Base-by-base conservation (phyloP, 2,888 invertebrate genomes). In the Cheiracanthium punctorium region DNA sequence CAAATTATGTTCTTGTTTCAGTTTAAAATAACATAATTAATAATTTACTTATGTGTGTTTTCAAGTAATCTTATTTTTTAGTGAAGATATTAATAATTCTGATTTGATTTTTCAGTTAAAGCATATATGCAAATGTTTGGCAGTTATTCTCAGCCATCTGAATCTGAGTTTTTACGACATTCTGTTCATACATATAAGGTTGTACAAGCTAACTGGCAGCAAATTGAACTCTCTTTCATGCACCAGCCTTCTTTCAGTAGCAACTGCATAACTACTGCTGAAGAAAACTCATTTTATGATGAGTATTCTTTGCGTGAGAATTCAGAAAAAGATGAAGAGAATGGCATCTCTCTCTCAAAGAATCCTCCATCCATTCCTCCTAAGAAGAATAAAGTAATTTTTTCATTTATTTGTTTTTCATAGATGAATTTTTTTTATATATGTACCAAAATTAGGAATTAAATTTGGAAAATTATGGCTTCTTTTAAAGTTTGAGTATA, bases 41-140 rank as follows among this genome's bases (percentile, higher is more conserved):
- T n/a, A n/a, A n/a, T n/a, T n/a, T n/a, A n/a, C n/a, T n/a, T n/a
- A n/a, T n/a, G n/a, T n/a, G n/a, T n/a, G n/a, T n/a, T n/a, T n/a
- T n/a, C n/a, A n/a, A n/a, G n/a, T n/a, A n/a, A n/a, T n/a, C n/a
- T n/a, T n/a, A n/a, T n/a, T n/a, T n/a, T n/a, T n/a, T n/a, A n/a
- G n/a, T n/a, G n/a, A n/a, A n/a, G n/a, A n/a, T n/a, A n/a, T n/a
- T n/a, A n/a, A n/a, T n/a, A n/a, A n/a, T n/a, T n/a, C n/a, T n/a
- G 10, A 7, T 37, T 37, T 37, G 37, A 4, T 37, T 37, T 76
- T 80, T 7, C 90, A 92, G 97, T 97, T 91, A 96, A 97, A 95
- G 97, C 96, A 89, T 98, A 97, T 92, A 97, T 98, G 97, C 97
- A 97, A 93, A 96, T 97, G 94, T 96, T 96, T 91, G 96, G 96